Evolutionary conservation across 2,888 invertebrate species (phyloP), one percentile per base, ranked within the genome.

Genomic region (Minunthozetes semirufus): DNA sequence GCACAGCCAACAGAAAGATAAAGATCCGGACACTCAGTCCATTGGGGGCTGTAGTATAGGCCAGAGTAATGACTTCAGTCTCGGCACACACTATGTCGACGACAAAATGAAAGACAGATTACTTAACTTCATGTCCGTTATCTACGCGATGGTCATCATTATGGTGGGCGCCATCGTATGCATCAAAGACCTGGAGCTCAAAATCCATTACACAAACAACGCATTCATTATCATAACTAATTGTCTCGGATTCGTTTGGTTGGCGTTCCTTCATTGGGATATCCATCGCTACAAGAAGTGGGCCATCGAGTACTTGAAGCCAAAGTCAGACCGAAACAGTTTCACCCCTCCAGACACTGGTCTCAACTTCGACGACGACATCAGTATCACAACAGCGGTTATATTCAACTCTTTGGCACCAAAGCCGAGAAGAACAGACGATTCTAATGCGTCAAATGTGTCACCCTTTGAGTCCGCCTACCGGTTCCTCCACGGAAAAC

Each of bases 261-360:
- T 89, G 50, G 76, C 87, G 27, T 89, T 85, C 80, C 82, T 90
- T 59, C 85, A 88, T 76, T 81, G 86, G 46, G 89, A 90, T 79
- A 88, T 90, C 75, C 83, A 85, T 70, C 81, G 86, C 73, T 88
- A 89, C 80, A 78, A 78, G 71, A 70, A 71, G 15, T 75, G 74
- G 71, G 77, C 78, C 42, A 53, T 77, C 11, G 74, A 76, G 38
- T 71, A 75, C 22, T 33, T 78, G 13, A 74, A 42, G 13, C 74
- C 74, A 3, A 29, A 53, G 6, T 25, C 33, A 42, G 22, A n/a
- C 56, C n/a, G 8, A 27, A 29, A 27, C 38, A 19, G 53, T 19
- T 19, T 11, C 25, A 29, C 29, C 63, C 13, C 46, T 3, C 22
- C 15, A 29, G 22, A 22, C 29, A 66, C 9, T 56, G 29, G 27